Percentiles rank a stretch among this genome's conserved stretches.
Evolutionary conservation across 2,888 invertebrate genomes (phyloP).

Genomic region (Macrophya alboannulata): DNA sequence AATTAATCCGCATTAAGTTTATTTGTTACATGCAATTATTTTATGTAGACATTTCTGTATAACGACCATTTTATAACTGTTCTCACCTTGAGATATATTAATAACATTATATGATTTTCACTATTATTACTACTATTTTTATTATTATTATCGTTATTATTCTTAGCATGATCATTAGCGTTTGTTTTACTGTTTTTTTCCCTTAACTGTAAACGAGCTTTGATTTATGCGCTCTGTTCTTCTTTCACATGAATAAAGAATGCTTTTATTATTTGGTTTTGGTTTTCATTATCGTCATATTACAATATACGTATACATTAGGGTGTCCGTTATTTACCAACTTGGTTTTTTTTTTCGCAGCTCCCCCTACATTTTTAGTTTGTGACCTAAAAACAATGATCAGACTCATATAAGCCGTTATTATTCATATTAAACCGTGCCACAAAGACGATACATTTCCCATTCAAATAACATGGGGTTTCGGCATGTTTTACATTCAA

Average conservation of each 20-base stretch:
- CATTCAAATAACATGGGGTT: no score
- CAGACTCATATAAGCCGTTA: no score
- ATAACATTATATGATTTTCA: not conserved
- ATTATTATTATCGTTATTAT: constrained; percentile 15
- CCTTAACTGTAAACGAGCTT: constrained; percentile 14
- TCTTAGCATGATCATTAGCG: constrained; percentile 7
- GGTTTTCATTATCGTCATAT: not conserved
- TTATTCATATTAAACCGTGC: no score
- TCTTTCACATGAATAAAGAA: constrained; percentile 20
- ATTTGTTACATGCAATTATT: constrained; percentile 48
- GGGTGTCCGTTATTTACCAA: no score
- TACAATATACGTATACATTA: no score
- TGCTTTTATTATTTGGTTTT: constrained; percentile 35
- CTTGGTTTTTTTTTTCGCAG: no score
- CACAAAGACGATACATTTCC: no score
- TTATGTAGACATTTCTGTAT: not conserved
- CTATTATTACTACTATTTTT: constrained; percentile 10
- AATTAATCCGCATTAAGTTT: constrained; percentile 58
- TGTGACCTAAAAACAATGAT: no score
- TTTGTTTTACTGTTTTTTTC: not conserved
- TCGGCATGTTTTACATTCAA: no score
- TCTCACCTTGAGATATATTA: constrained; percentile 8
- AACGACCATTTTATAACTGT: not conserved
- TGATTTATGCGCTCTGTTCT: constrained; percentile 32
- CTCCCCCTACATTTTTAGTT: no score